Conservation (phyloP, 2,113 vertebrate species). For the Falcunculus frontatus region DNA sequence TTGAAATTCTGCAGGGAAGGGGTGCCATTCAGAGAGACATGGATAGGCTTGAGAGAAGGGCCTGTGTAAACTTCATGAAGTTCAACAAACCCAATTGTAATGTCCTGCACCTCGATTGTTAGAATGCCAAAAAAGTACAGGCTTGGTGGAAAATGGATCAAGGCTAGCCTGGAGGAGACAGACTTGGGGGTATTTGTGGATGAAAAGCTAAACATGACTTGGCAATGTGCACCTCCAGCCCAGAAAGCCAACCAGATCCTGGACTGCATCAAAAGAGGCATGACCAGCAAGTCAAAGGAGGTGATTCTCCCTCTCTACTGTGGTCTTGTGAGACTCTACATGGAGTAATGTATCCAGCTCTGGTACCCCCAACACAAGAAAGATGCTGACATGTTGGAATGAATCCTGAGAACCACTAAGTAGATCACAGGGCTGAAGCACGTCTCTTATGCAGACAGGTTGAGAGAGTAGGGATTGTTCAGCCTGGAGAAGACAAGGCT, state of each 20-base stretch:
- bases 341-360: neutral
- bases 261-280: no score
- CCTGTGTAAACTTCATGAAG: no score
- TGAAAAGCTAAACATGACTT: neutral
- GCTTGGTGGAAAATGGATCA: neutral
- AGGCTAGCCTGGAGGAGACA: neutral
- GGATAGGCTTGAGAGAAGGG: neutral
- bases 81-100: neutral
- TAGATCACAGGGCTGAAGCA: neutral
- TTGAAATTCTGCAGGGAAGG: neutral
- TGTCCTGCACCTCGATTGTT: neutral
- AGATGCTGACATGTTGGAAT: neutral
- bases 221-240: neutral
- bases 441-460: neutral
- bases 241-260: neutral
- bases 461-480: neutral
- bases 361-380: neutral
- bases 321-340: neutral
- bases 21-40: neutral
- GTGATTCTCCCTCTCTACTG: neutral
- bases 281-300: neutral
- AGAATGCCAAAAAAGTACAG: neutral
- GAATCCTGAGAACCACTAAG: neutral
- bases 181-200: neutral
- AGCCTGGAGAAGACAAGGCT: neutral